phyloP scores from a whole-genome alignment of 2,113 vertebrate genomes.

The Eublepharis macularius region DNA sequence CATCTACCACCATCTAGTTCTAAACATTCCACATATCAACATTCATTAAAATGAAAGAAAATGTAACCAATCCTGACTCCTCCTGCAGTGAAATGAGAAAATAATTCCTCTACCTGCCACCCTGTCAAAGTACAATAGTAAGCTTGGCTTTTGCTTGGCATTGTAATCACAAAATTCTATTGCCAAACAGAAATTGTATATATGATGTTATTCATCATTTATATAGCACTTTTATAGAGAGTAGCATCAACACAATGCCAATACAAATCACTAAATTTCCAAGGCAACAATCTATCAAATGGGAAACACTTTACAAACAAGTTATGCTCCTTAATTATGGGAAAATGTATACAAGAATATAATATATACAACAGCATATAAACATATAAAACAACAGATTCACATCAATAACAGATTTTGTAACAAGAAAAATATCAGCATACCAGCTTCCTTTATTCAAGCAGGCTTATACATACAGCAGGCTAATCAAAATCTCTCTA shows the following conservation, averaged over 20 bases:
- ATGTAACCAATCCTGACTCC: constrained; percentile 10
- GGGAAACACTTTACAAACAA: not conserved
- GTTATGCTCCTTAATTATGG: not conserved
- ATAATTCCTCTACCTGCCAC: constrained; percentile 1
- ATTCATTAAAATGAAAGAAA: constrained; percentile 21
- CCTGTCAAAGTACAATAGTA: constrained; percentile 28
- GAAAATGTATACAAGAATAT: not conserved
- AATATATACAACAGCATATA: no score
- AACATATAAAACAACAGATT: no score
- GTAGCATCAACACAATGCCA: not conserved
- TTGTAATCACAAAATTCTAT: not conserved
- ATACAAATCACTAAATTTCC: not conserved
- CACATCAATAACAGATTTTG: no score
- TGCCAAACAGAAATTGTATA: not conserved
- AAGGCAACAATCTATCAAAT: not conserved
- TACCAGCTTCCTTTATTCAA: no score
- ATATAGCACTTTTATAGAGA: not conserved
- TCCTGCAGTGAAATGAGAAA: constrained; percentile 34
- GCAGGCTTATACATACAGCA: no score
- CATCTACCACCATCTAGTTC: not conserved
- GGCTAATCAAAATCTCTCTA: no score
- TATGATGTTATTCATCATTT: not conserved
- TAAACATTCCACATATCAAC: constrained; percentile 21
- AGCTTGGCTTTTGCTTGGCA: constrained; percentile 34
- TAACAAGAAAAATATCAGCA: no score